phyloP scores from a whole-genome alignment of 2,888 invertebrate genomes.

The Spodoptera picta region DNA sequence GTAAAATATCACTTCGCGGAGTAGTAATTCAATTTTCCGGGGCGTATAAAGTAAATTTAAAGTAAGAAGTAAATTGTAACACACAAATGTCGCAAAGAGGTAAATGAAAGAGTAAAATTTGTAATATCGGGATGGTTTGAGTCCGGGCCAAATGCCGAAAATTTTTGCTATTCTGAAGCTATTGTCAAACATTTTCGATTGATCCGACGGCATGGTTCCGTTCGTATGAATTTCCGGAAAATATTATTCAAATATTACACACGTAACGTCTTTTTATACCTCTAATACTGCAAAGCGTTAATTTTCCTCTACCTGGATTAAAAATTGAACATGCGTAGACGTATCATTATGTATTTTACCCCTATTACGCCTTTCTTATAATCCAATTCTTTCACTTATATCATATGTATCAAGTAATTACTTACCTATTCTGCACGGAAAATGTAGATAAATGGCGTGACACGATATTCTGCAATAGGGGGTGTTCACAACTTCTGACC shows the following conservation, averaged over 20 bases:
- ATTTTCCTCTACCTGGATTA: slow-evolving; percentile 48
- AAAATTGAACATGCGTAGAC: slow-evolving; percentile 38
- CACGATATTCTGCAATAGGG: slow-evolving; percentile 18
- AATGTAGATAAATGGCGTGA: slow-evolving; percentile 31
- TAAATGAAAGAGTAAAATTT: slow-evolving; percentile 70
- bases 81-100: slow-evolving; percentile 61
- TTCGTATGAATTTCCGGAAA: not conserved
- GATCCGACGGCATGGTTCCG: slow-evolving; percentile 49
- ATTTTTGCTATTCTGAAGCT: slow-evolving; percentile 69
- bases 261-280: slow-evolving; percentile 36
- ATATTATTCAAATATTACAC: slow-evolving; percentile 16
- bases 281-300: slow-evolving; percentile 49
- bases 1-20: slow-evolving; percentile 76
- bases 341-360: slow-evolving; percentile 63
- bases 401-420: slow-evolving; percentile 53
- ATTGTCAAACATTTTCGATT: slow-evolving; percentile 67
- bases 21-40: slow-evolving; percentile 69
- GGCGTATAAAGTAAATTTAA: slow-evolving; percentile 75
- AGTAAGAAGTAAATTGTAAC: slow-evolving; percentile 71
- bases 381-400: slow-evolving; percentile 48
- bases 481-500: not conserved
- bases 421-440: slow-evolving; percentile 28
- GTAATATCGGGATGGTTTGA: slow-evolving; percentile 62
- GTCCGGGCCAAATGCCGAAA: slow-evolving; percentile 75
- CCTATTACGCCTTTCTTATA: slow-evolving; percentile 59